phyloP scores from a whole-genome alignment of 2,888 invertebrate genomes.

The Anoncus sp. region DNA sequence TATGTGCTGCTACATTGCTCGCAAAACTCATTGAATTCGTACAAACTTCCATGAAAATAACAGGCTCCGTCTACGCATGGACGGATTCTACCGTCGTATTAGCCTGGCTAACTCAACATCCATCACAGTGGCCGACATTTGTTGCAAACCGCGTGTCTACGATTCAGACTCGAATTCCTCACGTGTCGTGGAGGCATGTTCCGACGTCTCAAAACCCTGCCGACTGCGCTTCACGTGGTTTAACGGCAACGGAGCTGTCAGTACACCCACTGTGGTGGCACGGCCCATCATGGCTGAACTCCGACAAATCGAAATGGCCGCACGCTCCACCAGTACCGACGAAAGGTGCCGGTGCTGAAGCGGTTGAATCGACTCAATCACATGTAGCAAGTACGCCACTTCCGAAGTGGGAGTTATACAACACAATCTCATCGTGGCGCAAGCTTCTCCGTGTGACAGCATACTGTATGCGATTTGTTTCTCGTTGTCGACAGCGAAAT shows the following conservation, averaged over 20 bases:
- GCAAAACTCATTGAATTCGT: too few species aligned
- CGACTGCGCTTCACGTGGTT: conserved; percentile 67
- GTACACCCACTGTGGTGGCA: conserved; percentile 66
- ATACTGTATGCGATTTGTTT: conserved; percentile 15
- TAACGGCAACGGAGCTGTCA: conserved; percentile 53
- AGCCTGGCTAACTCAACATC: conserved; percentile 57
- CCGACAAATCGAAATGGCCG: conserved; percentile 25
- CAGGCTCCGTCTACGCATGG: not conserved
- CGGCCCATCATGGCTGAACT: conserved; percentile 58
- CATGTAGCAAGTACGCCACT: conserved; percentile 6
- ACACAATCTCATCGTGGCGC: conserved; percentile 20
- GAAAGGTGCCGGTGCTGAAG: not conserved
- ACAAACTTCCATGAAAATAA: not conserved
- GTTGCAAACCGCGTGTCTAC: conserved; percentile 51
- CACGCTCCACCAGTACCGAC: not conserved
- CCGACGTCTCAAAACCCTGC: conserved; percentile 65
- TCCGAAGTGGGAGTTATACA: conserved; percentile 5
- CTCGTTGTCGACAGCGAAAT: not conserved
- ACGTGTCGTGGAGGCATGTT: conserved; percentile 62
- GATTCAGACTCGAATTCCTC: conserved; percentile 35
- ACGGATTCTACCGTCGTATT: conserved; percentile 49
- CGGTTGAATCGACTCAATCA: not conserved
- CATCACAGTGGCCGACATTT: conserved; percentile 54
- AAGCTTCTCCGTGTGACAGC: conserved; percentile 27
- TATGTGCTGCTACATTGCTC: too few species aligned